Percentiles rank a stretch among this genome's conserved stretches.
These are phyloP conservation scores for Chiloscyllium plagiosum DNA, from an alignment of 2,113 vertebrate species.

Conservation along the genomic window DNA sequence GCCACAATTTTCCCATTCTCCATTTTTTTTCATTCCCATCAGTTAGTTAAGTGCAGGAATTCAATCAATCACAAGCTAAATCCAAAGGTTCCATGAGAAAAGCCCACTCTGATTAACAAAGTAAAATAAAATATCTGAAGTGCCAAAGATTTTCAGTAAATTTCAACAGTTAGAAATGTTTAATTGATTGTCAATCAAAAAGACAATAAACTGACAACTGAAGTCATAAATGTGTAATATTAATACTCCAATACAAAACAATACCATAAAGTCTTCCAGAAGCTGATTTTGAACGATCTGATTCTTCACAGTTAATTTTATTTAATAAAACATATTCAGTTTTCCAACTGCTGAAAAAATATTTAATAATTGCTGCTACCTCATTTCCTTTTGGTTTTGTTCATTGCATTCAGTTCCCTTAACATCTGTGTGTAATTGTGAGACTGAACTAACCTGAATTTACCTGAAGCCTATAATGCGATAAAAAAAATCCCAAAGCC, in stretches of 20 bases:
- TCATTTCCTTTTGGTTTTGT: not conserved
- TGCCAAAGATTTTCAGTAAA: not conserved
- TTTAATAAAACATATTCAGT: not conserved
- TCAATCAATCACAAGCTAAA: not conserved
- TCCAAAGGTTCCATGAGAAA: not conserved
- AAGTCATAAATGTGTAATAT: not conserved
- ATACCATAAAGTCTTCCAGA: not conserved
- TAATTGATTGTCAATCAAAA: conserved; percentile 6
- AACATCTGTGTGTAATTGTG: not conserved
- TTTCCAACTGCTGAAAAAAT: not conserved
- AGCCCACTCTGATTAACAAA: not conserved
- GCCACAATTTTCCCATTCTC: not conserved
- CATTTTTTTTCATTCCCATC: not conserved
- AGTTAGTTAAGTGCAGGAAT: not conserved
- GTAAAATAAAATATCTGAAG: not conserved
- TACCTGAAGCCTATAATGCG: not conserved
- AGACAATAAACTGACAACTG: conserved; percentile 7
- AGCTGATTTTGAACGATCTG: not conserved
- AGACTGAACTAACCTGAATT: not conserved
- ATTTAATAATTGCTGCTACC: not conserved
- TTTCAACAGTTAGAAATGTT: not conserved
- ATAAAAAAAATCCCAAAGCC: not conserved
- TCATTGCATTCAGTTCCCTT: not conserved
- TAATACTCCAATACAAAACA: not conserved
- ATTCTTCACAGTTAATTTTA: not conserved